Conservation (phyloP, 1,140 invertebrate genomes). For the Drosophila suzukii region DNA sequence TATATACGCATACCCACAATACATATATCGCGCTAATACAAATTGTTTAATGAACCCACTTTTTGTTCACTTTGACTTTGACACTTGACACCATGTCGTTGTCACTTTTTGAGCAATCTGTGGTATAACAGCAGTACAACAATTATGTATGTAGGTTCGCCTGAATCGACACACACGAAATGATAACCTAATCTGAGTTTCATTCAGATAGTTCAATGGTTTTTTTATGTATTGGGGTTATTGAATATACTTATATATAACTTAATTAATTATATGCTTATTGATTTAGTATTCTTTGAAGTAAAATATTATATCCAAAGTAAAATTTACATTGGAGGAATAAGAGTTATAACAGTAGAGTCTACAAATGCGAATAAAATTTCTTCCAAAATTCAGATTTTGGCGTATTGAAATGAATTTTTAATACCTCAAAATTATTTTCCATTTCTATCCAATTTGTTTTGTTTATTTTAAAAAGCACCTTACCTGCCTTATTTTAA, state of each 20-base stretch:
- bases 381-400: too few species aligned
- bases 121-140: not conserved
- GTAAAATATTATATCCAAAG: too few species aligned
- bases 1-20: conserved; percentile 1
- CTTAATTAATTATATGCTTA: not conserved
- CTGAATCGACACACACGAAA: not conserved
- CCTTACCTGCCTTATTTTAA: too few species aligned
- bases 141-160: not conserved
- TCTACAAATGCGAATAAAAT: too few species aligned
- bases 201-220: not conserved
- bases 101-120: not conserved
- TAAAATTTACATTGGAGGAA: not conserved
- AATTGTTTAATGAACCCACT: conserved; percentile 18
- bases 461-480: too few species aligned
- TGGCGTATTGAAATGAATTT: not conserved
- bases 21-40: conserved; percentile 8
- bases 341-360: too few species aligned
- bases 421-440: too few species aligned
- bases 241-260: not conserved
- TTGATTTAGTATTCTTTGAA: not conserved
- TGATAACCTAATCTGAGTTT: not conserved
- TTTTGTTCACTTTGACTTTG: conserved; percentile 51
- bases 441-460: too few species aligned
- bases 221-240: not conserved
- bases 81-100: conserved; percentile 26